Percentiles rank a stretch among this genome's conserved stretches.
Evolutionary conservation across 1,140 invertebrate genomes (phyloP).

Genomic region (Polyergus mexicanus): DNA sequence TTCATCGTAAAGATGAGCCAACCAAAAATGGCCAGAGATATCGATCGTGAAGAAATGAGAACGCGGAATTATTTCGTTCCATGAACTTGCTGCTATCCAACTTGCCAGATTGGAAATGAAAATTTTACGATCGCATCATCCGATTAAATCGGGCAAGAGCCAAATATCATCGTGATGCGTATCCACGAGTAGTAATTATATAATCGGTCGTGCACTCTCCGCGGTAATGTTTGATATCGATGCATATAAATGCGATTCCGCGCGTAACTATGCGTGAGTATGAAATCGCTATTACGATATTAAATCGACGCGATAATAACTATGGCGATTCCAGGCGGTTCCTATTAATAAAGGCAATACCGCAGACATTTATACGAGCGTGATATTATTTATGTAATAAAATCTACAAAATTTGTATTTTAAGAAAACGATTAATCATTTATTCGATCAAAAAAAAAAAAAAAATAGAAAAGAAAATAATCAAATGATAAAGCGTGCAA

Average conservation of each 20-base stretch:
- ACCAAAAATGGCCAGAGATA: constrained; percentile 28
- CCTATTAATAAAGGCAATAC: constrained; percentile 59
- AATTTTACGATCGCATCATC: neutral
- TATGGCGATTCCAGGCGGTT: constrained; percentile 9
- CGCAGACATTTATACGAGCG: neutral
- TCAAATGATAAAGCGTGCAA: constrained; percentile 1
- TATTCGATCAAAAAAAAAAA: constrained; percentile 26
- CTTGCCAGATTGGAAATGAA: constrained; percentile 8
- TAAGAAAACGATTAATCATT: neutral
- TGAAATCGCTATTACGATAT: constrained; percentile 60
- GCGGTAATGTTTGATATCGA: constrained; percentile 40
- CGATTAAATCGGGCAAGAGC: constrained; percentile 55
- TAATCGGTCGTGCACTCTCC: constrained; percentile 62
- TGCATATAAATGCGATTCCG: constrained; percentile 48
- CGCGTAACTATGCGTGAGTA: constrained; percentile 49
- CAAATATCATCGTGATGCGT: constrained; percentile 50
- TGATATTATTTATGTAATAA: constrained; percentile 66
- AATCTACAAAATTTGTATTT: constrained; percentile 32
- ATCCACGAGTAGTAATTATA: constrained; percentile 58
- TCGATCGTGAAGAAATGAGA: constrained; percentile 31
- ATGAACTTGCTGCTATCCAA: neutral
- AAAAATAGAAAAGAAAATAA: neutral
- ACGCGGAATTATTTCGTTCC: neutral
- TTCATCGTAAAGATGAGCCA: constrained; percentile 18
- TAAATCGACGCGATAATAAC: constrained; percentile 64